A percentile compares a stretch with the other conserved stretches of the same genome.
phyloP scores from a whole-genome alignment of 2,797 vertebrate genomes.

The Clarias pachynema region DNA sequence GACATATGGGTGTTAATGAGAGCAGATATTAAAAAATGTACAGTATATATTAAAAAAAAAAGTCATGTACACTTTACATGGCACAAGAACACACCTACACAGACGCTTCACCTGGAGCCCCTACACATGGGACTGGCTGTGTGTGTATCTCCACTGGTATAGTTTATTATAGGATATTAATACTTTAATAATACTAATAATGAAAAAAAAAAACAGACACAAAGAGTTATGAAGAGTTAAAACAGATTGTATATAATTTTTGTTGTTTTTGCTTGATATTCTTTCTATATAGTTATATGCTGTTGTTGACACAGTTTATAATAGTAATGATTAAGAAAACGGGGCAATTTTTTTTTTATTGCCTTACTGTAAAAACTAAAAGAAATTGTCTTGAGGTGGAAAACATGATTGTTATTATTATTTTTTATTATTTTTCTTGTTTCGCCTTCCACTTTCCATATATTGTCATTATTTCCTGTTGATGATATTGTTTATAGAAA shows the following conservation, averaged over 20 bases:
- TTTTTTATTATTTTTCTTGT: too few relatives aligned
- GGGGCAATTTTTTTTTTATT: too few relatives aligned
- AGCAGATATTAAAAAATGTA: neutral
- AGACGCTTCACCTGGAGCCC: neutral
- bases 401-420: neutral
- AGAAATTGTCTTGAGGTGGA: neutral
- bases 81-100: neutral
- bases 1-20: neutral
- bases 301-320: neutral
- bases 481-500: neutral
- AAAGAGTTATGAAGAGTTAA: neutral
- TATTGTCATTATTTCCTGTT: neutral
- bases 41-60: neutral
- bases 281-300: neutral
- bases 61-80: neutral
- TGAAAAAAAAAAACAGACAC: neutral
- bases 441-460: neutral
- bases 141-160: neutral
- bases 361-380: neutral
- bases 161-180: neutral
- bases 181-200: neutral
- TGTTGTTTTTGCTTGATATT: neutral
- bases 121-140: neutral
- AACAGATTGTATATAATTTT: neutral
- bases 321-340: neutral